Base-by-base conservation (phyloP, 2,797 vertebrate genomes). In the Cetoscarus ocellatus region DNA sequence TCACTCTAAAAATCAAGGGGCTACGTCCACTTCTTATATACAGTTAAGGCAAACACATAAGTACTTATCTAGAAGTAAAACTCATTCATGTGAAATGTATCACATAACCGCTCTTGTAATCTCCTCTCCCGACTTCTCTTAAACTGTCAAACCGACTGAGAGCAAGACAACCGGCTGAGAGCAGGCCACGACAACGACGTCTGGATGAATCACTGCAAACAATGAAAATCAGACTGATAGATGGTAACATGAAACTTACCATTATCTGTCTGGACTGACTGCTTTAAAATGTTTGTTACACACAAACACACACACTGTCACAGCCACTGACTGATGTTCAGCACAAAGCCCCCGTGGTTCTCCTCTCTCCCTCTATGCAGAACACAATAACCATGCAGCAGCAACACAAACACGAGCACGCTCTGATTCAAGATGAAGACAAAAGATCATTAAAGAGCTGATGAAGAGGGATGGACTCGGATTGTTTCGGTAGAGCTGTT, bases 321-420 rank as follows among this genome's bases (percentile, higher is more conserved):
- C 71, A 56, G 56, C 59, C 50, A 56, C 53, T 53, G 65, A 62
- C 52, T 45, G 13, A 17, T 18, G 17, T n/a, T 13, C 40, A 34
- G 18, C 12, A 35, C 27, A 57, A 57, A 48, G 34, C 10, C 7
- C 59, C 43, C 50, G 15, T 0, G 35, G 39, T 39, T 59, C 48
- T 69, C 77, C 76, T 38, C 66, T 64, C 75, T 85, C 73, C 75
- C 73, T 70, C 72, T 14, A 62, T 73, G 82, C 83, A 83, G 64
- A 79, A 40, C 53, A 75, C 19, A 73, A 71, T 74, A 77, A 76
- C 57, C 90, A 92, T 91, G 92, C 88, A 88, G 70, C 57, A 71
- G 73, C 76, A 62, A 83, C 77, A 83, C 50, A 76, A 73, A 63
- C 75, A 78, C 60, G 18, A 57, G 68, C 70, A 82, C 45, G 34